Conservation (phyloP, 2,888 invertebrate species). For the Sycophila texana region DNA sequence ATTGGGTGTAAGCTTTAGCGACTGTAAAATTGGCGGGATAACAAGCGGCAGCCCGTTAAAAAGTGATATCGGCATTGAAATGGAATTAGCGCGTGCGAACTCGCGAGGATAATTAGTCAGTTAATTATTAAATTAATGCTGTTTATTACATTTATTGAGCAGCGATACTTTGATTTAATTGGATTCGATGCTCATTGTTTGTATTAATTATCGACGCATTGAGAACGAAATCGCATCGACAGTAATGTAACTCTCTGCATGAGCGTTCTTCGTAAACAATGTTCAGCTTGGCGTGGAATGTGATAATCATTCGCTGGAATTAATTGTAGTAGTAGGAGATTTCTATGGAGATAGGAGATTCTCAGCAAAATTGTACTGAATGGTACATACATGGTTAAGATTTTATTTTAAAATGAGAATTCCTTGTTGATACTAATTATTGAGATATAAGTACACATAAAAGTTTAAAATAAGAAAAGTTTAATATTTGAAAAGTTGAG, state of each 20-base stretch:
- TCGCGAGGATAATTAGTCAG: neutral
- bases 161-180: slow-evolving; percentile 25
- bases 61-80: neutral
- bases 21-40: neutral
- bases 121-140: slow-evolving; percentile 16
- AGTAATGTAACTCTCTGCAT: neutral
- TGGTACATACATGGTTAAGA: no score
- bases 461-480: no score
- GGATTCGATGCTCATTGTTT: slow-evolving; percentile 17
- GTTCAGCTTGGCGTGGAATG: no score
- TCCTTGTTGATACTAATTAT: no score
- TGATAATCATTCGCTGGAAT: no score
- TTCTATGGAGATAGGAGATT: no score
- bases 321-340: no score
- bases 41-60: neutral
- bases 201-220: slow-evolving; percentile 7
- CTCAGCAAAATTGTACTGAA: no score
- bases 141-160: slow-evolving; percentile 18
- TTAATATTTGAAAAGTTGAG: no score
- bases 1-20: neutral
- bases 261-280: no score
- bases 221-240: slow-evolving; percentile 7
- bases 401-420: no score
- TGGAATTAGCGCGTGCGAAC: neutral
- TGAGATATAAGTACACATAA: no score